phyloP scores from a whole-genome alignment of 2,797 vertebrate genomes.

The Taeniopygia guttata region DNA sequence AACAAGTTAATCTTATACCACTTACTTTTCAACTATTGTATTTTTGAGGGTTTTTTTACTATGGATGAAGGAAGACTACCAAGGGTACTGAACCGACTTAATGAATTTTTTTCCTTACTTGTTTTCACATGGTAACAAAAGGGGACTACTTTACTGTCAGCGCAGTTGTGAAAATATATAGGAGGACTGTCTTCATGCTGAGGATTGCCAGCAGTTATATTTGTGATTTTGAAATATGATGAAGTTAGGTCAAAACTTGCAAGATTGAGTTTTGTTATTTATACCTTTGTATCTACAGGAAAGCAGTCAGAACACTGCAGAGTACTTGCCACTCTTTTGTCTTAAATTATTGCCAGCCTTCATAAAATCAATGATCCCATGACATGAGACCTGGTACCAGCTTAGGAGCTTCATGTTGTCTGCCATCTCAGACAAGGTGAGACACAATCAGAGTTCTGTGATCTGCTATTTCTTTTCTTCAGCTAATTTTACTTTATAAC shows the following conservation, averaged over 20 bases:
- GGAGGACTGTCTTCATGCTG: background rate
- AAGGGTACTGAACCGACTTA: background rate
- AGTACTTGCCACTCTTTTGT: background rate
- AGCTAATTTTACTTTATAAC: background rate
- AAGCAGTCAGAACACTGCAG: background rate
- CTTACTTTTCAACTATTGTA: background rate
- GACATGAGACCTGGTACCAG: background rate
- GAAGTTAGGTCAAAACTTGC: background rate
- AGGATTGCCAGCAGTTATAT: background rate
- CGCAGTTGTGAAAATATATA: background rate
- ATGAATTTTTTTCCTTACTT: background rate
- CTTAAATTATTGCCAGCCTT: background rate
- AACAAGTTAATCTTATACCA: background rate
- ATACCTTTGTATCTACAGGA: background rate
- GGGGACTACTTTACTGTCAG: background rate
- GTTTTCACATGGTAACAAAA: background rate
- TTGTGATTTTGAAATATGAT: background rate
- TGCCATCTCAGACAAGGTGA: background rate
- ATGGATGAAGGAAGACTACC: background rate
- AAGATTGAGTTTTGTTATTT: background rate
- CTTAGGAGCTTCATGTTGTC: background rate
- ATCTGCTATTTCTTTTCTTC: background rate
- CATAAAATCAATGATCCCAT: background rate
- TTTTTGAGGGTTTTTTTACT: background rate
- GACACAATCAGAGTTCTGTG: background rate